These are phyloP conservation scores for Ophiodon elongatus DNA, from an alignment of 2,113 vertebrate genomes.

Conservation along the genomic window DNA sequence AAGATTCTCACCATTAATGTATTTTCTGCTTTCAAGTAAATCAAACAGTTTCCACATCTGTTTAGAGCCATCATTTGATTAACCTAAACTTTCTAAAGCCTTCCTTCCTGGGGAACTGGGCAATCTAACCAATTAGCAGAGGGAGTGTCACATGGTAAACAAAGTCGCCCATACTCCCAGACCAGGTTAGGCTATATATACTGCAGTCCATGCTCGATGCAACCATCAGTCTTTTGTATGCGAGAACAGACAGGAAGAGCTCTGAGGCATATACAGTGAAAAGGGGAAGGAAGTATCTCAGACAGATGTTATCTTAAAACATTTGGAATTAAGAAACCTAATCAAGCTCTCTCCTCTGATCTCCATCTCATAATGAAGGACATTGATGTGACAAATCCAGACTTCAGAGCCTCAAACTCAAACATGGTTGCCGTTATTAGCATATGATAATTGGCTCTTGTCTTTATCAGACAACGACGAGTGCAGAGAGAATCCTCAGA, in stretches of 20 bases:
- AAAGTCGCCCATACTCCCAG: conserved; percentile 35
- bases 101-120: conserved; percentile 67
- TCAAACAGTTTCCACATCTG: conserved; percentile 22
- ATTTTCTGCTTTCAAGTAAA: conserved; percentile 27
- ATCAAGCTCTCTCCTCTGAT: conserved; percentile 54
- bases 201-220: not conserved
- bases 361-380: conserved; percentile 39
- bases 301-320: conserved; percentile 74
- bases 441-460: conserved; percentile 27
- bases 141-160: conserved; percentile 52
- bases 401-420: conserved; percentile 23
- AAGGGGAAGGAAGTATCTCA: conserved; percentile 69
- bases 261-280: conserved; percentile 39
- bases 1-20: not conserved
- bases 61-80: conserved; percentile 39
- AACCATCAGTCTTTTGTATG: conserved; percentile 13
- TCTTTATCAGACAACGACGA: conserved; percentile 90
- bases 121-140: conserved; percentile 61
- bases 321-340: conserved; percentile 65
- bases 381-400: conserved; percentile 48
- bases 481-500: conserved; percentile 85
- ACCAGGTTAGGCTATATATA: conserved; percentile 23
- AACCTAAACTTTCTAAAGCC: conserved; percentile 37
- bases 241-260: conserved; percentile 61
- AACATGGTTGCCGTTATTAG: conserved; percentile 15